These are phyloP conservation scores for Chloebia gouldiae DNA, from an alignment of 2,113 vertebrate genomes.

Conservation along the genomic window DNA sequence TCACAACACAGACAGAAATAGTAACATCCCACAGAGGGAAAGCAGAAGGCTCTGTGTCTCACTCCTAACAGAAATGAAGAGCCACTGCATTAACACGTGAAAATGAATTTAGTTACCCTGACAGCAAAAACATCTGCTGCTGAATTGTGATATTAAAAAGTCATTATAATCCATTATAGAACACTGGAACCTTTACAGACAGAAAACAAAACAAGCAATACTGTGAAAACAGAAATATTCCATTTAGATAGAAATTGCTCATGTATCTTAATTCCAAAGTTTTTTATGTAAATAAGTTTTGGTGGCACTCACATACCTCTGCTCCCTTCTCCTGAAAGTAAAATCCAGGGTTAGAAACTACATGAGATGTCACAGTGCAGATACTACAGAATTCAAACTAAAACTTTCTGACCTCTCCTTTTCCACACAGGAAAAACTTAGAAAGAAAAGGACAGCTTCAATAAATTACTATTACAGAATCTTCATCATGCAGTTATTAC, in stretches of 20 bases:
- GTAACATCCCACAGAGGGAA: neutral
- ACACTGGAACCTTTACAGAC: neutral
- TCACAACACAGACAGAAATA: slow-evolving; percentile 25
- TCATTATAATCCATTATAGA: neutral
- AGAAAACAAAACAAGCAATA: neutral
- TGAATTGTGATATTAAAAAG: slow-evolving; percentile 5
- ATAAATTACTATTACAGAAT: neutral
- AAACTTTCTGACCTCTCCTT: neutral
- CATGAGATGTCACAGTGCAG: neutral
- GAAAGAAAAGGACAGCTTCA: neutral
- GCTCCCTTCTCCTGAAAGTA: neutral
- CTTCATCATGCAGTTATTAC: neutral
- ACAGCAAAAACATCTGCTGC: slow-evolving; percentile 28
- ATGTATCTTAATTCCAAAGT: neutral
- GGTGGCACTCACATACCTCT: neutral
- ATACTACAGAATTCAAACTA: neutral
- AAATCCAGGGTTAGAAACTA: neutral
- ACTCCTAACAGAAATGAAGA: slow-evolving; percentile 18
- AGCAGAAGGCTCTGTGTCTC: slow-evolving; percentile 1
- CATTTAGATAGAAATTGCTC: neutral
- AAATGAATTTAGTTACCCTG: slow-evolving; percentile 30
- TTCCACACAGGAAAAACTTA: neutral
- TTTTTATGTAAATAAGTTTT: neutral
- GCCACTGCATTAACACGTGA: slow-evolving; percentile 12
- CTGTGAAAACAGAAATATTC: neutral